Conservation (phyloP, 2,113 vertebrate species). For the Hiodon tergisus region DNA sequence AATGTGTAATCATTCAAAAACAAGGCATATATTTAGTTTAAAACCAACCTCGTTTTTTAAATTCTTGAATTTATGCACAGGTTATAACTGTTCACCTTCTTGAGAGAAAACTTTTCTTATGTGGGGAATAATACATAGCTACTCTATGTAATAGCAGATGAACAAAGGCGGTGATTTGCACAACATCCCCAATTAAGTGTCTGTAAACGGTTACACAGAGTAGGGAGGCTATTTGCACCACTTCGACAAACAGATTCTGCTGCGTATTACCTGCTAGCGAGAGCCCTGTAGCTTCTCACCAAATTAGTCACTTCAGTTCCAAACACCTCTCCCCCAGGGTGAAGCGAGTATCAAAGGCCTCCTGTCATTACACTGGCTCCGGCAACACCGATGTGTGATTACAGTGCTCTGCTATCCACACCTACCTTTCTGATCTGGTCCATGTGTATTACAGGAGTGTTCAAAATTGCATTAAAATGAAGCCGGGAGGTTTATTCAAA, state of each 20-base stretch:
- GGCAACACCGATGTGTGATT: neutral
- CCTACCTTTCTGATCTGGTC: no score
- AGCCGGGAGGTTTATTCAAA: neutral
- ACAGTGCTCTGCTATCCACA: no score
- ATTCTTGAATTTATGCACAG: no score
- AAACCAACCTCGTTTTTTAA: no score
- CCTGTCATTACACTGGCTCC: neutral
- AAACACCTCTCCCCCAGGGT: neutral
- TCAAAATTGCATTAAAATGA: slow-evolving; percentile 7
- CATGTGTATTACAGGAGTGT: neutral
- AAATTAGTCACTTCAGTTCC: neutral
- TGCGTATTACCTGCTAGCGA: neutral
- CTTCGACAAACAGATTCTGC: no score
- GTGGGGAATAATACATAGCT: no score
- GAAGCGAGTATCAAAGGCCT: neutral
- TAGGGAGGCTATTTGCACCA: no score
- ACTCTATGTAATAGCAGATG: neutral
- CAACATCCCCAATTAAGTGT: neutral
- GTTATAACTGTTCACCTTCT: no score
- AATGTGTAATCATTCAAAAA: no score
- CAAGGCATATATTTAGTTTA: no score
- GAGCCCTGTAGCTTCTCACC: neutral
- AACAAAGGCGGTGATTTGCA: neutral
- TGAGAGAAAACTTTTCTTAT: no score
- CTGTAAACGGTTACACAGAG: no score